These are phyloP conservation scores for Polydrusus tereticollis DNA, from an alignment of 2,888 invertebrate genomes.

Conservation along the genomic window DNA sequence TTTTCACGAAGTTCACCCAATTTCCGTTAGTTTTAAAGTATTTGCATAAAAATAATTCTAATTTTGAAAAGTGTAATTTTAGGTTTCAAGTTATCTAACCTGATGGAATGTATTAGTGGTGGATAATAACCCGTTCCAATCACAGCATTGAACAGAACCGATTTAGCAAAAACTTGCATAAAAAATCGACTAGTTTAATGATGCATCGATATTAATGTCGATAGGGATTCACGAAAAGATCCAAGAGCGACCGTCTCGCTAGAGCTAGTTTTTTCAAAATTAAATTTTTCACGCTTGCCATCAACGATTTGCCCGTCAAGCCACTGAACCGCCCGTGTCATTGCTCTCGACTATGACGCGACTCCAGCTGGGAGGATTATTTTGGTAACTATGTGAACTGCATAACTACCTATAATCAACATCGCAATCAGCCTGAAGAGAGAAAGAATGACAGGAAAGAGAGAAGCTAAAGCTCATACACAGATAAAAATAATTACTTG, in stretches of 20 bases:
- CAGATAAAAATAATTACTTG: no score
- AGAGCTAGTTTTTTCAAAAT: conserved; percentile 50
- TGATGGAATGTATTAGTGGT: no score
- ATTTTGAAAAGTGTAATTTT: no score
- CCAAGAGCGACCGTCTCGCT: conserved; percentile 32
- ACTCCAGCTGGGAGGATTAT: conserved; percentile 53
- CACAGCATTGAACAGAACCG: not conserved
- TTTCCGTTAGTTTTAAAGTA: no score
- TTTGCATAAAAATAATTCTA: no score
- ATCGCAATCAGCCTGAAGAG: not conserved
- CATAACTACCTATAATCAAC: conserved; percentile 54
- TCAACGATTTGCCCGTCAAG: conserved; percentile 56
- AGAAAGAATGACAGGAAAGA: not conserved
- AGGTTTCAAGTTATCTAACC: no score
- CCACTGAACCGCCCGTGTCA: conserved; percentile 58
- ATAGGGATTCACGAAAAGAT: conserved; percentile 22
- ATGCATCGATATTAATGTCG: not conserved
- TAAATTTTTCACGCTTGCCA: conserved; percentile 50
- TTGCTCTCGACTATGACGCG: conserved; percentile 60
- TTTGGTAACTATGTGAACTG: conserved; percentile 62
- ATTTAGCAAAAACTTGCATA: not conserved
- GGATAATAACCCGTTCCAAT: no score
- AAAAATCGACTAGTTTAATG: not conserved
- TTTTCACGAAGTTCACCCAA: no score
- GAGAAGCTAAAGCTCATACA: no score